Conservation (phyloP, 2,888 invertebrate genomes). For the Tetramorium bicarinatum region DNA sequence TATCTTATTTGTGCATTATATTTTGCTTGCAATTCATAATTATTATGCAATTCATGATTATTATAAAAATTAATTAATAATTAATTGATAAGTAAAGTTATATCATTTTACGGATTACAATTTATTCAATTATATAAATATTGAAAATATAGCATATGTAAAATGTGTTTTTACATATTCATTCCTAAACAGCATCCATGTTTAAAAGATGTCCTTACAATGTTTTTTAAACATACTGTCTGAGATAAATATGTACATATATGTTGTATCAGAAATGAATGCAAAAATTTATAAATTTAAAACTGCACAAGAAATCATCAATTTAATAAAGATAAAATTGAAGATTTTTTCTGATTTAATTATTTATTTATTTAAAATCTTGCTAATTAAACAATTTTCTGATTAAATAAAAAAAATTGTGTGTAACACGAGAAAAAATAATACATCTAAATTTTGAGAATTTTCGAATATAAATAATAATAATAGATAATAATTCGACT, state of each 20-base stretch:
- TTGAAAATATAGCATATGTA: background rate
- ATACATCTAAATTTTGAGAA: background rate
- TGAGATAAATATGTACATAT: background rate
- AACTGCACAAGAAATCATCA: background rate
- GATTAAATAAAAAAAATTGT: background rate
- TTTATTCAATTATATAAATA: background rate
- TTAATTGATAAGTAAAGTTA: background rate
- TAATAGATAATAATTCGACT: background rate
- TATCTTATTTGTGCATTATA: no score
- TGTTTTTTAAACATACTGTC: no score
- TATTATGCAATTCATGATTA: no score
- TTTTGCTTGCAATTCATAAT: background rate
- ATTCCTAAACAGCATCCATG: no score
- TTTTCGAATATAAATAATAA: background rate
- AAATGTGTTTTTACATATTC: no score
- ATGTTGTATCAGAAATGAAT: background rate
- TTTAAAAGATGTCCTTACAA: no score
- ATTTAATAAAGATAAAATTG: no score
- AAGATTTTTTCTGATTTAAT: no score
- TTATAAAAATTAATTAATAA: background rate
- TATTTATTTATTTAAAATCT: no score
- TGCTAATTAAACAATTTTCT: background rate
- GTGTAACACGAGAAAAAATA: background rate
- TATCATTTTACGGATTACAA: background rate
- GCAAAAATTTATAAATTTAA: background rate